These are phyloP conservation scores for Ophion ellenae DNA, from an alignment of 2,888 invertebrate genomes.

Conservation along the genomic window DNA sequence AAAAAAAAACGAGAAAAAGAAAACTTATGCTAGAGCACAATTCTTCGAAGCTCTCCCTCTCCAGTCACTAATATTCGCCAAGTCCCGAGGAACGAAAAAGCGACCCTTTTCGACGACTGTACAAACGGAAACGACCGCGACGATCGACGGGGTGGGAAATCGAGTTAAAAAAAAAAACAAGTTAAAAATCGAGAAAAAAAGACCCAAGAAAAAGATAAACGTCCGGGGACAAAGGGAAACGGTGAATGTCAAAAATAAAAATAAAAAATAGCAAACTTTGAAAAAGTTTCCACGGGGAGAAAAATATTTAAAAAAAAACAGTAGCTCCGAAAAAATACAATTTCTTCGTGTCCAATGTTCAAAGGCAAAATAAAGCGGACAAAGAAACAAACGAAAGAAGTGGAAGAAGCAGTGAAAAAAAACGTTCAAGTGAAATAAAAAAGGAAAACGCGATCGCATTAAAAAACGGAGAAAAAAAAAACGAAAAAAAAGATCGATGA, in stretches of 20 bases:
- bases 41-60: not conserved
- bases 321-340: slow-evolving; percentile 5
- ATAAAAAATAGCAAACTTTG: slow-evolving; percentile 41
- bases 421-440: slow-evolving; percentile 5
- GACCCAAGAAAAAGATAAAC: slow-evolving; percentile 5
- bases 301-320: slow-evolving; percentile 1
- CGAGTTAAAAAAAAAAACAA: not conserved
- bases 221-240: slow-evolving; percentile 25
- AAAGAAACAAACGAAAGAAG: slow-evolving; percentile 58
- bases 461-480: slow-evolving; percentile 23
- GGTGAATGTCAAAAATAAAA: slow-evolving; percentile 41
- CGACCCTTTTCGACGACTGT: slow-evolving; percentile 2
- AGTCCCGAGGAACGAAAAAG: slow-evolving; percentile 1
- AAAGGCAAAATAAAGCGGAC: not conserved
- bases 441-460: slow-evolving; percentile 17
- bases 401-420: not conserved
- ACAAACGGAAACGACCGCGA: slow-evolving; percentile 51
- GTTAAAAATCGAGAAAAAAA: not conserved
- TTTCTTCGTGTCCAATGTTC: not conserved
- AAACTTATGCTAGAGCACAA: not conserved
- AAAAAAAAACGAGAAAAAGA: not conserved
- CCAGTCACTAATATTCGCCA: not conserved
- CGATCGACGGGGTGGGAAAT: slow-evolving; percentile 42
- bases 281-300: slow-evolving; percentile 1
- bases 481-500: not conserved